Percentiles rank a stretch among this genome's conserved stretches.
Evolutionary conservation across 2,888 invertebrate species (phyloP).

Genomic region (Aplocera efformata): DNA sequence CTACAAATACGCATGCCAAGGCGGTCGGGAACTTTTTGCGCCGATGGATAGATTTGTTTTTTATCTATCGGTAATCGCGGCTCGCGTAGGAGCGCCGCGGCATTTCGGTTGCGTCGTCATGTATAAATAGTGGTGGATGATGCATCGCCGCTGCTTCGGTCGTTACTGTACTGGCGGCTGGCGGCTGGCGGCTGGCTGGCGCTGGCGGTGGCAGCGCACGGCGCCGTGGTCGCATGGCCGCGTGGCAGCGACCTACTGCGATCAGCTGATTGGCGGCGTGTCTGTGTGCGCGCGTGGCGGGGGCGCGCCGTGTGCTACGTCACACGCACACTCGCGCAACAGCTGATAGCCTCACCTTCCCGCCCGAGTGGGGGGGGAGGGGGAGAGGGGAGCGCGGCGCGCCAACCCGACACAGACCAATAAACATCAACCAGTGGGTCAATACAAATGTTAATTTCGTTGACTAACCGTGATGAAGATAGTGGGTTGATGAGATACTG

Average conservation of each 20-base stretch:
- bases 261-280: slow-evolving; percentile 69
- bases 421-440: slow-evolving; percentile 20
- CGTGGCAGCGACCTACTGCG: slow-evolving; percentile 55
- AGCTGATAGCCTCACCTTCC: slow-evolving; percentile 45
- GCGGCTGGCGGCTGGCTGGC: no score
- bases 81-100: slow-evolving; percentile 5
- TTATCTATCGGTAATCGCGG: slow-evolving; percentile 7
- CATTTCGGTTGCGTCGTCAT: slow-evolving; percentile 2
- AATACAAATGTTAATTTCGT: slow-evolving; percentile 17
- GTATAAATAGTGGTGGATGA: slow-evolving; percentile 9
- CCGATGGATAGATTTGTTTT: slow-evolving; percentile 11
- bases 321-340: slow-evolving; percentile 36
- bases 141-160: no score
- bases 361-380: slow-evolving; percentile 2
- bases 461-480: slow-evolving; percentile 17
- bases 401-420: slow-evolving; percentile 11
- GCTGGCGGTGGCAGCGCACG: slow-evolving; percentile 11
- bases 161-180: no score
- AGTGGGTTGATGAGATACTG: slow-evolving; percentile 1
- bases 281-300: slow-evolving; percentile 32
- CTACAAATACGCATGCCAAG: slow-evolving; percentile 25
- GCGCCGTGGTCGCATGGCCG: slow-evolving; percentile 16
- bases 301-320: slow-evolving; percentile 37
- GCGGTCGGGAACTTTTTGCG: slow-evolving; percentile 20
- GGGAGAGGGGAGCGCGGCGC: slow-evolving; percentile 3